Evolutionary conservation across 2,113 vertebrate genomes (phyloP).

Genomic region (Sigmodon hispidus): DNA sequence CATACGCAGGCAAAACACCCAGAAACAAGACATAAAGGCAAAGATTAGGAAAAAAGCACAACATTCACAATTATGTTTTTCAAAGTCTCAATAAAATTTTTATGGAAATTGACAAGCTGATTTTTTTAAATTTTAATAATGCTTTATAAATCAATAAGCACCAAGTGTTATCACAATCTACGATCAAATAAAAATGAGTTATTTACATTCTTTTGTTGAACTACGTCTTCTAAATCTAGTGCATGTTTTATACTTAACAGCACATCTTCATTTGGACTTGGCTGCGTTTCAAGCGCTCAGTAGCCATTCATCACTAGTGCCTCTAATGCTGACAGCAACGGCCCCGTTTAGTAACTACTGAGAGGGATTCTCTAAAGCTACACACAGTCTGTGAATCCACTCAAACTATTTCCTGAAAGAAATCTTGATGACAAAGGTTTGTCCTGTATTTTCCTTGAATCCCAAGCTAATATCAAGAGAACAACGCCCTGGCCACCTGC

Average conservation of each 20-base stretch:
- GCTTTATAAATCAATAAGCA: background rate
- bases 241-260: background rate
- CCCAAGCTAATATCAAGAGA: background rate
- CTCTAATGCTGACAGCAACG: background rate
- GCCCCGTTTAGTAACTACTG: background rate
- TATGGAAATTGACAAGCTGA: background rate
- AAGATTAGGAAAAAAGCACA: background rate
- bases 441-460: background rate
- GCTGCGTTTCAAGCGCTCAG: background rate
- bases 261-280: background rate
- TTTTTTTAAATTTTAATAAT: background rate
- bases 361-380: background rate
- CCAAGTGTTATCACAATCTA: background rate
- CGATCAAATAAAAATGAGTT: background rate
- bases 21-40: background rate
- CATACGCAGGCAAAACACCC: background rate
- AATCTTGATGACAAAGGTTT: background rate
- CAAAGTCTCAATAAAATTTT: slow-evolving; percentile 7
- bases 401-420: background rate
- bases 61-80: slow-evolving; percentile 17
- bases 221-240: background rate
- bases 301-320: background rate
- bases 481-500: background rate
- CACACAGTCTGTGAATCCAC: background rate
- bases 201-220: background rate